Evolutionary conservation across 2,888 invertebrate genomes (phyloP), one percentile per base, ranked within the genome.

Genomic region (Drosophila ustulata): DNA sequence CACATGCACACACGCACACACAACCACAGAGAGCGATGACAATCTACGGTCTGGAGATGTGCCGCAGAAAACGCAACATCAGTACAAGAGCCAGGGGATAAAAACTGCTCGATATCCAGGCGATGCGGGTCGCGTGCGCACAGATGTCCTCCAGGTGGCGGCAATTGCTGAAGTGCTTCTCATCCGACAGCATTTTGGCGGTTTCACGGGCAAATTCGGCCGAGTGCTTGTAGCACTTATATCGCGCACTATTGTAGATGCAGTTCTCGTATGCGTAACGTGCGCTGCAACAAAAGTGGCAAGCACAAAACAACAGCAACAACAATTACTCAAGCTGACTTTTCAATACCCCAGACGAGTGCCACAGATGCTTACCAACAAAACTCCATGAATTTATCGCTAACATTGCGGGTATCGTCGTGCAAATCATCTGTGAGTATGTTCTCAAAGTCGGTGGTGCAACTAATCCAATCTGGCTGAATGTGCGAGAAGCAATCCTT

Each of bases 231-330:
- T 91, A 91, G 76, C 92, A 92, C 67, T 92, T 93, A 72, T 89
- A 92, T 0, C 92, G 87, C 4, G 93, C 92, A 49, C 92, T 92
- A 28, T 92, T 92, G 73, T 90, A 91, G 64, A 92, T 91, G 80
- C 92, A 92, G 39, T 90, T 91, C 77, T 92, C 92, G 56, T 92
- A 92, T 30, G 92, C 92, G 62, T 90, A 87, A n/a, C 92, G 90
- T 39, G 92, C 91, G 62, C 92, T 92, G 73, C 13, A 56, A 56
- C 13, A 25, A 46, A 46, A 46, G 13, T 55, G 43, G 6, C 23
- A 58, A 13, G 3, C 25, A 26, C 18, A 25, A 46, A 13, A 39
- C 26, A 23, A 28, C 26, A 41, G 39, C 5, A 55, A 46, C 11
- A 57, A 11, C 26, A 28, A 28, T 57, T 55, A 37, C 34, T 26